Conservation (phyloP, 2,888 invertebrate species). For the Drosophila peninsularis region DNA sequence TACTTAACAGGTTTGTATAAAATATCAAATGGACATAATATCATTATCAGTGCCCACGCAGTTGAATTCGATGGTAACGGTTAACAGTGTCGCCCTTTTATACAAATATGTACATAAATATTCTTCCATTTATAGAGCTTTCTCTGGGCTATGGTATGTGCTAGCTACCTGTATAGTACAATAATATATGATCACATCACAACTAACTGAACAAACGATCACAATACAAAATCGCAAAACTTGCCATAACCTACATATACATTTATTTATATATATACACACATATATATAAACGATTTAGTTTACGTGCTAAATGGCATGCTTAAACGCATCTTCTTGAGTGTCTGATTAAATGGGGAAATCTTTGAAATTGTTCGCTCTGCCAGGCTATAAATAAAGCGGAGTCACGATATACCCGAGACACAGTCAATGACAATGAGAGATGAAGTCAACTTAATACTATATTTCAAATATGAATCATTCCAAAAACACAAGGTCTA, state of each 20-base stretch:
- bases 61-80: conserved; percentile 65
- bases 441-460: not conserved
- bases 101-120: conserved; percentile 3
- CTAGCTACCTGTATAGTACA: conserved; percentile 21
- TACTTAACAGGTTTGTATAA: conserved; percentile 51
- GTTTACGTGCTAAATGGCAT: conserved; percentile 56
- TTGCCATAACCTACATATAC: conserved; percentile 21
- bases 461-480: not conserved
- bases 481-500: not conserved
- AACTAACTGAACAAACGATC: conserved; percentile 53
- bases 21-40: conserved; percentile 58
- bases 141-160: conserved; percentile 18
- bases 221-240: conserved; percentile 43
- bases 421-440: not conserved
- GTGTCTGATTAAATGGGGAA: conserved; percentile 24
- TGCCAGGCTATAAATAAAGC: not conserved
- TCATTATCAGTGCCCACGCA: conserved; percentile 23
- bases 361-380: not conserved
- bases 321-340: conserved; percentile 58
- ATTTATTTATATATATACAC: not conserved
- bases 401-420: not conserved
- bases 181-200: conserved; percentile 40
- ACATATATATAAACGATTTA: not conserved
- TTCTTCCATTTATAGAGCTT: conserved; percentile 8
- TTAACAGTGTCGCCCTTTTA: conserved; percentile 49